phyloP scores from a whole-genome alignment of 2,888 invertebrate genomes.

The Drosophila limbata region DNA sequence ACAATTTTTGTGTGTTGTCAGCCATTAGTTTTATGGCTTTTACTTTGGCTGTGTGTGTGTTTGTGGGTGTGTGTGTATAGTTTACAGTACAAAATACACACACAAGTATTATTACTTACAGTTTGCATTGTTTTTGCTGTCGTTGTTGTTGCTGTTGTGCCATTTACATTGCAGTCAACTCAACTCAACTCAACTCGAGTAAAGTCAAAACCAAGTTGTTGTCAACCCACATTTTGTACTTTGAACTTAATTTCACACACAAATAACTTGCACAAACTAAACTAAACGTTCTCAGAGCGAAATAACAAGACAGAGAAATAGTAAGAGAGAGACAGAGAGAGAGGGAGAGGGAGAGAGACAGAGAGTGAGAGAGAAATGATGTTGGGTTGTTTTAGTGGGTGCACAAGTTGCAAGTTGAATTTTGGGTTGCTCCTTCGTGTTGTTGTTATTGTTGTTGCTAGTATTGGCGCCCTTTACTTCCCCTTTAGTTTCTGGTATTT shows the following conservation, averaged over 20 bases:
- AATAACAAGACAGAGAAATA: background rate
- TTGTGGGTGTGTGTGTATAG: background rate
- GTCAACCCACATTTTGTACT: constrained; percentile 75
- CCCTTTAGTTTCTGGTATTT: constrained; percentile 13
- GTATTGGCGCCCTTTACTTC: constrained; percentile 4
- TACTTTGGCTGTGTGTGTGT: background rate
- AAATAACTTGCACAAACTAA: constrained; percentile 46
- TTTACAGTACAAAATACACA: background rate
- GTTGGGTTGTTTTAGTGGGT: constrained; percentile 26
- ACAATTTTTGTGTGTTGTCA: constrained; percentile 37
- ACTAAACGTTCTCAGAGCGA: constrained; percentile 12
- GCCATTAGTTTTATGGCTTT: constrained; percentile 62
- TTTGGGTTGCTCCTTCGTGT: constrained; percentile 38
- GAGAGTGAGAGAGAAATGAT: background rate
- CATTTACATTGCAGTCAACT: constrained; percentile 46
- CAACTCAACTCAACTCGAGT: constrained; percentile 8
- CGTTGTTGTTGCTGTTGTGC: constrained; percentile 24
- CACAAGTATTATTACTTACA: constrained; percentile 30
- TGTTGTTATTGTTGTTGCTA: constrained; percentile 1
- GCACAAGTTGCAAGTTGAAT: constrained; percentile 62
- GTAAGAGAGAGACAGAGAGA: background rate
- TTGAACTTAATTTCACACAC: constrained; percentile 73
- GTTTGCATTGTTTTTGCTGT: constrained; percentile 23
- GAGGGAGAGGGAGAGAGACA: background rate
- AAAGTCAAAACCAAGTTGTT: constrained; percentile 21